phyloP scores from a whole-genome alignment of 2,888 invertebrate species.

The Kryphioiulus occultus region DNA sequence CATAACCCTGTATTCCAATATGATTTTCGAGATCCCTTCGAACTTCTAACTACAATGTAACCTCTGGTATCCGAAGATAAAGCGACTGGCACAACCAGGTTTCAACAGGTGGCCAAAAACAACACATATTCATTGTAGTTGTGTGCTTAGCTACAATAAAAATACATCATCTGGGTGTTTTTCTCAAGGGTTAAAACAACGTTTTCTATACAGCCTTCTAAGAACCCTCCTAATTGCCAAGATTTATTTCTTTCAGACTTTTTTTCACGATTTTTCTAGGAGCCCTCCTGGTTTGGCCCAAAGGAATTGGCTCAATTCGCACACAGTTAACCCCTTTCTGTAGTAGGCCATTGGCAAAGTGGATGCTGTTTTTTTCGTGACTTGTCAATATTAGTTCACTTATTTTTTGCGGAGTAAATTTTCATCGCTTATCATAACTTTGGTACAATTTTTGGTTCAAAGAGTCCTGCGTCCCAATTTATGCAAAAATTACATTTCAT shows the following conservation, averaged over 20 bases:
- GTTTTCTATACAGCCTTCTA: not conserved
- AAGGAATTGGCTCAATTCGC: conserved; percentile 39
- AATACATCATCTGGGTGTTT: conserved; percentile 15
- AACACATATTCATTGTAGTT: not conserved
- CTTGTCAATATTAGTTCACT: conserved; percentile 33
- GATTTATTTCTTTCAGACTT: not conserved
- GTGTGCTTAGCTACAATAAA: conserved; percentile 2
- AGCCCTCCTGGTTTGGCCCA: conserved; percentile 29
- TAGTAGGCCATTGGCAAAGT: conserved; percentile 35
- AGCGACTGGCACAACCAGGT: not conserved
- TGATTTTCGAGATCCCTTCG: no score
- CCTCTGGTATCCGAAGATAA: not conserved
- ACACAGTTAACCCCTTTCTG: conserved; percentile 35
- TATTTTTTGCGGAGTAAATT: not conserved
- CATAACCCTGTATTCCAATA: no score
- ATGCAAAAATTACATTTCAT: conserved; percentile 17
- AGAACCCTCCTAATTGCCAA: not conserved
- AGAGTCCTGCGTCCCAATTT: conserved; percentile 29
- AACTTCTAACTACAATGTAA: no score
- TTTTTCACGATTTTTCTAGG: not conserved
- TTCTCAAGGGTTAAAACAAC: conserved; percentile 9
- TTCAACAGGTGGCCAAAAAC: not conserved
- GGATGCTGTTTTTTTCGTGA: conserved; percentile 24
- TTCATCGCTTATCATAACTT: conserved; percentile 2
- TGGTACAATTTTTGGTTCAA: conserved; percentile 21